These are phyloP conservation scores for Mandrillus leucophaeus DNA, from an alignment of 2,113 vertebrate genomes.

Conservation along the genomic window DNA sequence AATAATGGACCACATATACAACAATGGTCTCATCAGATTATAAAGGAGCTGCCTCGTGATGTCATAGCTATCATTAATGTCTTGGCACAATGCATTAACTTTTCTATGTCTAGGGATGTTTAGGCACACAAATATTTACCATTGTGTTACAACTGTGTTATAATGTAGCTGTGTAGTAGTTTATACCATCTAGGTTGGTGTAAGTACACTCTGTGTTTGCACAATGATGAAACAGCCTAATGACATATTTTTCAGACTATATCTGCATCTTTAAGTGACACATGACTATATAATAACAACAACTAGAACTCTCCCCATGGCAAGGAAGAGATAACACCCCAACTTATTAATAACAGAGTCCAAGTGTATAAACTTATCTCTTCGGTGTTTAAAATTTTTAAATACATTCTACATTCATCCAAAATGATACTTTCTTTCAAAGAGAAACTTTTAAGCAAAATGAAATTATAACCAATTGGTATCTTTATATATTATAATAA, in stretches of 20 bases:
- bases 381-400: neutral
- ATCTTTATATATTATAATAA: neutral
- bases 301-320: neutral
- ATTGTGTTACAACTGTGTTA: neutral
- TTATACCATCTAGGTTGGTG: neutral
- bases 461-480: neutral
- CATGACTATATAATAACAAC: neutral
- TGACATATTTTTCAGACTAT: neutral
- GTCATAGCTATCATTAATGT: neutral
- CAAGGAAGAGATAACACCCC: constrained; percentile 6
- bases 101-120: neutral
- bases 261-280: neutral
- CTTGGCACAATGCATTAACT: neutral
- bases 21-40: neutral
- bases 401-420: neutral
- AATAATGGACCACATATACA: neutral
- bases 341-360: neutral
- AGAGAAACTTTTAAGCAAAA: neutral
- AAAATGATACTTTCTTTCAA: neutral
- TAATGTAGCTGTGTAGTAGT: neutral
- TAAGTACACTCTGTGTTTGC: neutral
- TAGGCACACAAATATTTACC: neutral
- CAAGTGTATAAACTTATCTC: neutral
- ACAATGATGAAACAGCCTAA: neutral
- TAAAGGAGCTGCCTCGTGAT: neutral